Evolutionary conservation across 92 coral and sea anemone species (phyloP), one percentile per base, ranked within the genome.

Genomic region (Muricea muricata): DNA sequence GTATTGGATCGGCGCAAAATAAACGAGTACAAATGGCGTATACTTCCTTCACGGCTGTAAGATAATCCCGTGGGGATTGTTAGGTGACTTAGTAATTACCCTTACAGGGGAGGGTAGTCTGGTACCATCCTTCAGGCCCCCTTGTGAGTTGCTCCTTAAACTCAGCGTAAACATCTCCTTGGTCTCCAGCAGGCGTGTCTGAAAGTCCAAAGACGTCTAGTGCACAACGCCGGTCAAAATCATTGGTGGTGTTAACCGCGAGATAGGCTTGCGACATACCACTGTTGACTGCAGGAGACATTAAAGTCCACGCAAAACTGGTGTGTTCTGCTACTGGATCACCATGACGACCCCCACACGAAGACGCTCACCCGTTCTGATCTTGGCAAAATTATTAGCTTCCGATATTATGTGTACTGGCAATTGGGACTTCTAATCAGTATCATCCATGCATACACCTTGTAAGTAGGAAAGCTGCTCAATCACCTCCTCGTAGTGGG

Each of bases 321-420:
- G 88, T 87, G 78, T 26, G 79, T 54, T 90, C 86, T 25, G 90
- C 85, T 2, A 87, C 90, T 4, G 90, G 91, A 66, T 91, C 91
- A 25, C 88, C 89, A 5, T 85, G 86, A 48, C 82, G 42, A 23
- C 91, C 93, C n/a, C n/a, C 25, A 91, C 87, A n/a, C 91, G 87
- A 61, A 90, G 52, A 20, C 69, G 32, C 68, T 84, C 89, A 1
- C 85, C 85, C 0, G 90, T 90, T 30, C 87, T 80, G 20, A 90
- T 86, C 75, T 81, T 90, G 1, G 93, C 87, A 46, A 73, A 90
- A 33, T 90, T 90, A 66, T 86, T 85, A 3, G 92, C 90, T 30
- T 88, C 90, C 41, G 87, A 78, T 28, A 87, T 87, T 17, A 91
- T 9, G 75, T 91, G 93, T 7, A 84, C 89, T 35, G 91, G 89